Conservation (phyloP, 2,113 vertebrate genomes). For the Phocoena phocoena region DNA sequence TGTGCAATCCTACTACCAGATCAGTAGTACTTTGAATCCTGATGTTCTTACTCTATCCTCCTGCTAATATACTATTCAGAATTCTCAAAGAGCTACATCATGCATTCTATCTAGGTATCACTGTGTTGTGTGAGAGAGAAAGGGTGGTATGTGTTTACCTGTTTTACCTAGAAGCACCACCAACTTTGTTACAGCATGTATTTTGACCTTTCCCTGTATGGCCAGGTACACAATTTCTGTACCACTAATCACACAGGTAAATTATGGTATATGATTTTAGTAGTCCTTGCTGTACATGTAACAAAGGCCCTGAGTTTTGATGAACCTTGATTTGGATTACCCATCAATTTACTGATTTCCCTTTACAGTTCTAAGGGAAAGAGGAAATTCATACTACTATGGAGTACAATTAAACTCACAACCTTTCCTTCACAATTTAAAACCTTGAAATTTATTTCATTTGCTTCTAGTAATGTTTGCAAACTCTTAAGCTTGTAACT, state of each 20-base stretch:
- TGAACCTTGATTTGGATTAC: background rate
- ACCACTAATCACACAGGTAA: background rate
- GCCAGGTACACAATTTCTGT: background rate
- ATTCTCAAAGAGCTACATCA: background rate
- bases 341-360: background rate
- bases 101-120: background rate
- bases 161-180: background rate
- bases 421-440: background rate
- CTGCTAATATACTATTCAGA: background rate
- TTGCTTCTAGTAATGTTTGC: constrained; percentile 43
- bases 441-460: constrained; percentile 4
- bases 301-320: background rate
- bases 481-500: constrained; percentile 50
- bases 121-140: background rate
- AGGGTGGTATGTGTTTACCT: background rate
- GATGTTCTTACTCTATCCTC: background rate
- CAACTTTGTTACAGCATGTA: background rate
- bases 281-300: background rate
- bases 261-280: background rate
- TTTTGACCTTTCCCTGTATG: background rate
- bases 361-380: background rate
- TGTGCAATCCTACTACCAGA: background rate
- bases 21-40: background rate
- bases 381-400: background rate
- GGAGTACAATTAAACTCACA: background rate